Percentiles rank a stretch among this genome's conserved stretches.
Conservation (phyloP, 1,140 invertebrate genomes). For the Drosophila pallidifrons region DNA sequence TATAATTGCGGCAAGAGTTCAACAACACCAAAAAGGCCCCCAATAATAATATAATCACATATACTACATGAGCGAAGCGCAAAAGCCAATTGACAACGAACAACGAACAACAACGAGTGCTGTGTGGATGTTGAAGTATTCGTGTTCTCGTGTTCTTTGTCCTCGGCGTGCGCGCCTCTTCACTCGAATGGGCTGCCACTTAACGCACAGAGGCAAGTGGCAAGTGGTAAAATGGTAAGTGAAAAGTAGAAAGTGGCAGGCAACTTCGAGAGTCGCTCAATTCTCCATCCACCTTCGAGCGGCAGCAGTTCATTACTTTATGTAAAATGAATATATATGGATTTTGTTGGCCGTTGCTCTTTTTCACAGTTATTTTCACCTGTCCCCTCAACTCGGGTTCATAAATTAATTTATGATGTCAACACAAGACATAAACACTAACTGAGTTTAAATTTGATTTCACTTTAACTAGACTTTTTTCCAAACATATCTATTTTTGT, state of each 20-base stretch:
- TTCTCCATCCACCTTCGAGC: background rate
- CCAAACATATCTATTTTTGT: too few relatives aligned
- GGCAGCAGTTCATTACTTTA: conserved; percentile 11
- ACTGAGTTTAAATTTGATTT: too few relatives aligned
- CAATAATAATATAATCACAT: conserved; percentile 22
- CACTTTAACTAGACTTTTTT: too few relatives aligned
- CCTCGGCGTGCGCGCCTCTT: conserved; percentile 1
- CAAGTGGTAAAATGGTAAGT: conserved; percentile 2
- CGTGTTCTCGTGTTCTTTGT: background rate
- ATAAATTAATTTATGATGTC: conserved; percentile 34
- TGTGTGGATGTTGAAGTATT: conserved; percentile 1
- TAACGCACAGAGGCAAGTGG: conserved; percentile 6
- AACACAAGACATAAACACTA: background rate
- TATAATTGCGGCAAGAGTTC: conserved; percentile 52
- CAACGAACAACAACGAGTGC: too few relatives aligned
- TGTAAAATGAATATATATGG: conserved; percentile 30
- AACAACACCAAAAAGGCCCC: conserved; percentile 21
- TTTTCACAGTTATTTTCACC: too few relatives aligned
- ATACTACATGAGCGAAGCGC: background rate
- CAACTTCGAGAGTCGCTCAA: background rate
- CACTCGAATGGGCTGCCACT: conserved; percentile 14
- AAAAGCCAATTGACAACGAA: too few relatives aligned
- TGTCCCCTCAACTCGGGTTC: background rate
- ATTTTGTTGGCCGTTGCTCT: conserved; percentile 6
- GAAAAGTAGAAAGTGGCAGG: background rate